These are phyloP conservation scores for Drosophila melanica DNA, from an alignment of 1,140 invertebrate genomes.

Conservation along the genomic window DNA sequence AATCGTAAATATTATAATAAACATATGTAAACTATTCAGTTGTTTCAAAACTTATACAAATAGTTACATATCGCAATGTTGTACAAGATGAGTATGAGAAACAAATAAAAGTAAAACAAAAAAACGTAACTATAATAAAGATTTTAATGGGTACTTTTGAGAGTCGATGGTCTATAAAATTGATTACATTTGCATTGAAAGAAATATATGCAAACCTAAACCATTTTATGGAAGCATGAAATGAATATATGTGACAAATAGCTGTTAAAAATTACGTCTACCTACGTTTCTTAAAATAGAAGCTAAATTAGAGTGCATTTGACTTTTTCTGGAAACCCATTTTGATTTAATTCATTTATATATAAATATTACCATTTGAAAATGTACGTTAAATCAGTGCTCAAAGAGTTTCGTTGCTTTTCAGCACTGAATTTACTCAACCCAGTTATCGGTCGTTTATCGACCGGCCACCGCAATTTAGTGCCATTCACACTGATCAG, in stretches of 20 bases:
- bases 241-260: no score
- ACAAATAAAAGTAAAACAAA: conserved; percentile 34
- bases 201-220: no score
- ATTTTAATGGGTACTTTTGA: background rate
- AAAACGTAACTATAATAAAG: background rate
- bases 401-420: background rate
- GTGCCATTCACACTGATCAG: background rate
- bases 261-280: no score
- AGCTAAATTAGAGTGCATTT: no score
- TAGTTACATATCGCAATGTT: conserved; percentile 52
- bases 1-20: conserved; percentile 31
- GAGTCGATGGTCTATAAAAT: no score
- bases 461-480: conserved; percentile 16
- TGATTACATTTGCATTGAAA: no score
- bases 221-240: no score
- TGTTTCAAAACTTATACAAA: conserved; percentile 37
- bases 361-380: background rate
- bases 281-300: no score
- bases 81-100: conserved; percentile 33
- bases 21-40: conserved; percentile 34
- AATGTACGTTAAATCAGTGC: background rate
- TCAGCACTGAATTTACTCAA: no score
- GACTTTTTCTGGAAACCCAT: no score
- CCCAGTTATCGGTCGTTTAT: background rate
- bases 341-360: no score